Evolutionary conservation across 2,797 vertebrate genomes (phyloP).

Genomic region (Channa striata): DNA sequence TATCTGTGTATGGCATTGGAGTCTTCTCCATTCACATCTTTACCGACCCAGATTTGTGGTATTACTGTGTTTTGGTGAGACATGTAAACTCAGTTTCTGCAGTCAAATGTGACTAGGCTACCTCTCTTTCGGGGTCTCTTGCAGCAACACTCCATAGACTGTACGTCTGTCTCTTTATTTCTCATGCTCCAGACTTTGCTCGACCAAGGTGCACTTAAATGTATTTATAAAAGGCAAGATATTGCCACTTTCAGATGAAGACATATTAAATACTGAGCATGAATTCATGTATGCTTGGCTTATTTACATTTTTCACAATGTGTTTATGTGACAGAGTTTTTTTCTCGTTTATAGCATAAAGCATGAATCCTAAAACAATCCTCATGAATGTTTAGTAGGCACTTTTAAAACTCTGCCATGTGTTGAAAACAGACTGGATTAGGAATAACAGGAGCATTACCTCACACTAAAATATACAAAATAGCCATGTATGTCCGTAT

Average conservation of each 20-base stretch:
- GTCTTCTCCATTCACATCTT: conserved; percentile 30
- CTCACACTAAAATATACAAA: conserved; percentile 51
- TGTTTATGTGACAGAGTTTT: conserved; percentile 22
- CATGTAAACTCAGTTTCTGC: conserved; percentile 36
- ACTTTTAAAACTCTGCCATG: conserved; percentile 59
- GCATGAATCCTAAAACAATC: conserved; percentile 27
- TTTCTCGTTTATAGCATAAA: conserved; percentile 19
- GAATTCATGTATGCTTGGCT: conserved; percentile 34
- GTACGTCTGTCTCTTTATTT: conserved; percentile 34
- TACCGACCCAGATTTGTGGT: conserved; percentile 29
- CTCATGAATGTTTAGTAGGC: conserved; percentile 51
- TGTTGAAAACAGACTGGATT: conserved; percentile 47
- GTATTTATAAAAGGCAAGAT: conserved; percentile 72
- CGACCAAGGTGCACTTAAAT: conserved; percentile 76
- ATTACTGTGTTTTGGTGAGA: conserved; percentile 31
- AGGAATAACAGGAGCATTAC: conserved; percentile 63
- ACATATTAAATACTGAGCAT: conserved; percentile 52
- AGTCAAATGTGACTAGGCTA: conserved; percentile 49
- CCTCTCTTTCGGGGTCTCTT: conserved; percentile 46
- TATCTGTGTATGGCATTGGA: conserved; percentile 13
- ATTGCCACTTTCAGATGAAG: conserved; percentile 67
- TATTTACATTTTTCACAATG: conserved; percentile 16
- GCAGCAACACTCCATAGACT: conserved; percentile 43
- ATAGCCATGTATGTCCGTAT: conserved; percentile 27
- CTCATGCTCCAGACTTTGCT: conserved; percentile 54